A percentile compares a stretch with the other conserved stretches of the same genome.
Conservation (phyloP, 2,888 invertebrate genomes). For the Cephus runcator region DNA sequence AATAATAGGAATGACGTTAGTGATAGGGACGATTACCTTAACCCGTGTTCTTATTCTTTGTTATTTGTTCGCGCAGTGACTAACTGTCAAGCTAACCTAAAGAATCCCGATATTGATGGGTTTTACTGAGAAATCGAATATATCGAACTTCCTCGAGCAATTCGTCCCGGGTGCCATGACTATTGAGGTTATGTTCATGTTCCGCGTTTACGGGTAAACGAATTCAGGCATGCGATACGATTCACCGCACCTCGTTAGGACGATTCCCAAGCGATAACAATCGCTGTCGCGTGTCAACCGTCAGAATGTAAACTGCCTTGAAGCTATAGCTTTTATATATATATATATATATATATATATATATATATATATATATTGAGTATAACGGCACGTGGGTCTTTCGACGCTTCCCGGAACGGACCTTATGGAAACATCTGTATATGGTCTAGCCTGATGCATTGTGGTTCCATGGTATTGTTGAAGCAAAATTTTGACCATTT, state of each 20-base stretch:
- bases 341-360: background rate
- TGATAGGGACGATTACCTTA: background rate
- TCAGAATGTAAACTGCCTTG: background rate
- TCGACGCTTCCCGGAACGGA: background rate
- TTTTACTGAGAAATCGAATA: background rate
- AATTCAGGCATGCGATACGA: background rate
- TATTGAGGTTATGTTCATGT: background rate
- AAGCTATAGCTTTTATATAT: background rate
- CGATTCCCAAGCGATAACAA: constrained; percentile 1
- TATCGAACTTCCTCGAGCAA: background rate
- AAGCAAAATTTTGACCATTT: background rate
- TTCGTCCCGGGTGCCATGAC: background rate
- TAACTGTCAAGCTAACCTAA: background rate
- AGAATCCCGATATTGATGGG: background rate
- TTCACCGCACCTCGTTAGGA: background rate
- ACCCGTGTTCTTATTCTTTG: background rate
- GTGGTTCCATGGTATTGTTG: background rate
- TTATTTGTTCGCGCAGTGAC: background rate
- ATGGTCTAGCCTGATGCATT: background rate
- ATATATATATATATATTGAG: background rate
- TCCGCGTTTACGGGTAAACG: background rate
- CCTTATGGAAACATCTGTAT: background rate
- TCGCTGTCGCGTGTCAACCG: constrained; percentile 2
- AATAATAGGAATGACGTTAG: background rate
- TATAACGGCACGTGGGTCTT: background rate